phyloP scores from a whole-genome alignment of 2,797 vertebrate species.

The Falco naumanni region DNA sequence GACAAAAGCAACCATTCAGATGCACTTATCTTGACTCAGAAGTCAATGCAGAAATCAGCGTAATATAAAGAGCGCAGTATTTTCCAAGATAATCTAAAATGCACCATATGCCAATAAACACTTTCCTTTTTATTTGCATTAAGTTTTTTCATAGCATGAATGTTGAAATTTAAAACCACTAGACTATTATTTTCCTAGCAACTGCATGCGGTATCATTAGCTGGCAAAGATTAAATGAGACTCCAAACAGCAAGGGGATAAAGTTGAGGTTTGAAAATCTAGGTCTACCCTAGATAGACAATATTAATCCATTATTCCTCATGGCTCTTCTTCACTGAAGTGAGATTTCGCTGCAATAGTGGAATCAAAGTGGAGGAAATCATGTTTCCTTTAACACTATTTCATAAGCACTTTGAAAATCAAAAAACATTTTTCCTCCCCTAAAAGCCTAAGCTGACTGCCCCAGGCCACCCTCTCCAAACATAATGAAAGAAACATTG shows the following conservation, averaged over 20 bases:
- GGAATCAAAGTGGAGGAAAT: not conserved
- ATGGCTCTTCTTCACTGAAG: not conserved
- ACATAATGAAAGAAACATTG: not conserved
- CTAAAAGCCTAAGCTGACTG: not conserved
- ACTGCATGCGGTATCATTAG: not conserved
- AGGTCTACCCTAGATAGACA: not conserved
- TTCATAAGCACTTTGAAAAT: not conserved
- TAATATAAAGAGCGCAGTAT: not conserved
- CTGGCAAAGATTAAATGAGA: not conserved
- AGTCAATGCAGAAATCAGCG: not conserved
- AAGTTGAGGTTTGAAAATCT: not conserved
- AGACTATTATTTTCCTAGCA: not conserved
- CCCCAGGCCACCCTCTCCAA: not conserved
- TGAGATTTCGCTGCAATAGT: not conserved
- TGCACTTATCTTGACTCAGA: not conserved
- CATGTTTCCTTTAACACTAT: not conserved
- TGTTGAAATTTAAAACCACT: not conserved
- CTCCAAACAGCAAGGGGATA: not conserved
- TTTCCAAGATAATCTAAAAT: not conserved
- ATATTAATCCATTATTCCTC: not conserved
- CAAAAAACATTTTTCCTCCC: not conserved
- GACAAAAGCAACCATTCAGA: not conserved
- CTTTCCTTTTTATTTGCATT: not conserved
- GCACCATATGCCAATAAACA: not conserved
- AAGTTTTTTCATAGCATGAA: not conserved